Base-by-base conservation (phyloP, 2,797 vertebrate genomes). In the Eutrigla gurnardus region DNA sequence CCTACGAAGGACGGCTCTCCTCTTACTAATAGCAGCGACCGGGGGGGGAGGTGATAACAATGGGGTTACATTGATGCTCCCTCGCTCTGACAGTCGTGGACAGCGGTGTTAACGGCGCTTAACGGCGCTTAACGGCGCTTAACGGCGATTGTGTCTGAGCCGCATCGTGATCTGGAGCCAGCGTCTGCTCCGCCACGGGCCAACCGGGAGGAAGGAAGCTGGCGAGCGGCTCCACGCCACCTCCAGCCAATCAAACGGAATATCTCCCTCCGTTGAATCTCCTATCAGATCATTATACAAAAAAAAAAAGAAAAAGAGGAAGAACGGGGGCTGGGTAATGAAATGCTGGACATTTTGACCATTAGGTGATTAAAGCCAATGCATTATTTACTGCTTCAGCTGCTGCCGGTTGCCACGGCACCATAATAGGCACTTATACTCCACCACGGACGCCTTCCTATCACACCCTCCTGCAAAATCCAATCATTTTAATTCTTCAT, bases 321-420 rank as follows among this genome's bases (percentile, higher is more conserved):
- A 84, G 85, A 92, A 88, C 78, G 71, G 85, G 65, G 39, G 25
- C 25, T 71, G 67, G 81, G 76, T 90, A 93, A 95, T 93, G 88
- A 93, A 93, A 92, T 86, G 86, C 86, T 74, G 88, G 93, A 93
- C 90, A 91, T 90, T 93, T 92, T 84, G 82, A 90, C 88, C 89
- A 93, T 93, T 92, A 92, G 80, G 91, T 92, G 91, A 94, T 95
- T 95, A 94, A 90, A 93, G 89, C 75, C 73, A 70, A 90, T 94
- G 84, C 86, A 93, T 94, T 95, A 95, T 95, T 95, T 93, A 95
- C 92, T 78, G 85, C 85, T 75, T 89, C 87, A 89, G 91, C 90
- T 89, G 88, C 90, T 88, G 83, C 86, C 66, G 77, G 59, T 25
- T 79, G 77, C 82, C 76, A 62, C 79, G 55, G 84, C 71, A 71